A percentile compares a stretch with the other conserved stretches of the same genome.
These are phyloP conservation scores for Uloborus plumipes DNA, from an alignment of 2,888 invertebrate species.

Conservation along the genomic window DNA sequence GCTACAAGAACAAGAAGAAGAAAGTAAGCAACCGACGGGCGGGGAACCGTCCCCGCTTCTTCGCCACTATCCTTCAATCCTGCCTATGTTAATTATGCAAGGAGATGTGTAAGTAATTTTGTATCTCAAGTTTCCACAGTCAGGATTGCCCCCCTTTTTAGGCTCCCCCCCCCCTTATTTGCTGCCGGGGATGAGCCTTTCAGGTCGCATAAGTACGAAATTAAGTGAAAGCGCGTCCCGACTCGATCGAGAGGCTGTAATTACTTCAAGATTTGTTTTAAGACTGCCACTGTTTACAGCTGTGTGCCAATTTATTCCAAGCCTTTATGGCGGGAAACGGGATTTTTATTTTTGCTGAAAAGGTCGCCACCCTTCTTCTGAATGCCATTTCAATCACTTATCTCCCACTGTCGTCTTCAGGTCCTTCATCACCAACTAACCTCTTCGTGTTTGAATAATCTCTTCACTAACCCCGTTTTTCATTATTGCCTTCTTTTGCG, in stretches of 20 bases:
- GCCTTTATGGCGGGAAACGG: conserved; percentile 38
- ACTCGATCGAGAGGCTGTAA: conserved; percentile 60
- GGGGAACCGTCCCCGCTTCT: conserved; percentile 14
- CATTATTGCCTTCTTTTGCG: conserved; percentile 10
- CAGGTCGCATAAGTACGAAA: conserved; percentile 63
- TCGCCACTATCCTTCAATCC: conserved; percentile 59
- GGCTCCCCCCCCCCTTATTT: conserved; percentile 51
- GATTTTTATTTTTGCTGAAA: conserved; percentile 42
- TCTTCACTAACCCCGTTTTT: conserved; percentile 10
- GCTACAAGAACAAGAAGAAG: conserved; percentile 44
- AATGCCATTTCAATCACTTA: conserved; percentile 58
- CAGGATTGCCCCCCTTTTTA: conserved; percentile 41
- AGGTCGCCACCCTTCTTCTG: conserved; percentile 27
- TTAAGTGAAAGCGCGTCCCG: conserved; percentile 57
- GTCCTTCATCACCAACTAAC: conserved; percentile 23
- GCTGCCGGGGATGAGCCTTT: conserved; percentile 60
- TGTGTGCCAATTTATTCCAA: conserved; percentile 43
- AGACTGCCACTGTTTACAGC: conserved; percentile 61
- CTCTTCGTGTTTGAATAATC: conserved; percentile 49
- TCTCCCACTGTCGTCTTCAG: conserved; percentile 39
- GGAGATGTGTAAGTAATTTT: conserved; percentile 63
- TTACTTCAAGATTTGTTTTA: conserved; percentile 65
- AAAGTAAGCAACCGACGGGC: conserved; percentile 16
- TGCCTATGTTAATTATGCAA: conserved; percentile 64
- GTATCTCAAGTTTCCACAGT: conserved; percentile 58